A percentile compares a stretch with the other conserved stretches of the same genome.
Evolutionary conservation across 2,888 invertebrate species (phyloP).

Genomic region (Drosophila algonquin): DNA sequence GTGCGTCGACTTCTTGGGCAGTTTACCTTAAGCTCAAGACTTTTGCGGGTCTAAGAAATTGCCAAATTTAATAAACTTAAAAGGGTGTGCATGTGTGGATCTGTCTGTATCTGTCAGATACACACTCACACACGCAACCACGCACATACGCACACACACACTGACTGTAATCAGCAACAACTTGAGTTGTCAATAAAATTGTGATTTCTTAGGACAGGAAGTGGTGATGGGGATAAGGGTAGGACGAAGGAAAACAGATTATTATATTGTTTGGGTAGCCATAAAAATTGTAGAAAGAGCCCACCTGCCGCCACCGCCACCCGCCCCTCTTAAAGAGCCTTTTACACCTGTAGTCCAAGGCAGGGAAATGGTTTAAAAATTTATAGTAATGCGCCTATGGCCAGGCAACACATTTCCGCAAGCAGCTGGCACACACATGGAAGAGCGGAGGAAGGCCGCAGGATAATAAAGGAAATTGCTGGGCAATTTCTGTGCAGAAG

Average conservation of each 20-base stretch:
- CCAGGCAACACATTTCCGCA: constrained; percentile 62
- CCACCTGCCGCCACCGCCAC: not conserved
- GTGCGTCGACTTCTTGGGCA: constrained; percentile 22
- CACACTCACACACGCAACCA: constrained; percentile 21
- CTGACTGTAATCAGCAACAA: constrained; percentile 73
- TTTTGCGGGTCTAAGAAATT: constrained; percentile 70
- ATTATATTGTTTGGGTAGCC: constrained; percentile 53
- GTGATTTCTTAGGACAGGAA: constrained; percentile 71
- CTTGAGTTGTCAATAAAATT: constrained; percentile 81
- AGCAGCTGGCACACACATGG: constrained; percentile 58
- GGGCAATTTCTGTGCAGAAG: constrained; percentile 59
- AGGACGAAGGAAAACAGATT: constrained; percentile 48
- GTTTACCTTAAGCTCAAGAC: constrained; percentile 47
- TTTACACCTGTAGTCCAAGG: constrained; percentile 63
- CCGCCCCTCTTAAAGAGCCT: constrained; percentile 53
- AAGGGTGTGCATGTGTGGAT: constrained; percentile 69
- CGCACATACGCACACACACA: constrained; percentile 15
- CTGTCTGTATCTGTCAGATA: constrained; percentile 51
- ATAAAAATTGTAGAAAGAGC: constrained; percentile 53
- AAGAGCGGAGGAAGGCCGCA: constrained; percentile 3
- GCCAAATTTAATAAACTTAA: constrained; percentile 81
- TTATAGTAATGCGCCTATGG: constrained; percentile 71
- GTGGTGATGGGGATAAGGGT: constrained; percentile 13
- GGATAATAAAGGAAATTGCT: constrained; percentile 77
- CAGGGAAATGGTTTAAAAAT: constrained; percentile 59